These are phyloP conservation scores for Ophioderma brevispina DNA, from an alignment of 35 echinoderm and acorn worm genomes.

Conservation along the genomic window DNA sequence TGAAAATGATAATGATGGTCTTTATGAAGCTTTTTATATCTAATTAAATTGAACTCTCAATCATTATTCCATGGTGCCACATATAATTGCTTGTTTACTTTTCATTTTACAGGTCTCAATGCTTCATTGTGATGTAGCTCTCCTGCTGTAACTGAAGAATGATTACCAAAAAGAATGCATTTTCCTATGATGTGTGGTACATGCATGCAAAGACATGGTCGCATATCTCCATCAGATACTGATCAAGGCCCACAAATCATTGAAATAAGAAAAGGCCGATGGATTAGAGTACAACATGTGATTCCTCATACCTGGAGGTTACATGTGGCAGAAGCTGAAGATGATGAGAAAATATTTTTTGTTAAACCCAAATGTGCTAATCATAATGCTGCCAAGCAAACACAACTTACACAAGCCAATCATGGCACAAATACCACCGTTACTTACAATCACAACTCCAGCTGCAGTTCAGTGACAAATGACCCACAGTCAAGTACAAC, in stretches of 20 bases:
- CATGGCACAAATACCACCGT: neutral
- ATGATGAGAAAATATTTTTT: neutral
- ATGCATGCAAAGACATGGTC: neutral
- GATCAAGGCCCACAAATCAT: slow-evolving; percentile 15
- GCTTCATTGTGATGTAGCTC: too few relatives aligned
- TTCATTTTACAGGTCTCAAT: too few relatives aligned
- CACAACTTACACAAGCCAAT: neutral
- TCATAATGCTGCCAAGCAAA: neutral
- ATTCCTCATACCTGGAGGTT: neutral
- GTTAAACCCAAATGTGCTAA: too few relatives aligned
- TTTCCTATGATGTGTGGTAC: neutral
- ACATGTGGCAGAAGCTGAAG: neutral
- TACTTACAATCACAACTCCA: slow-evolving; percentile 19
- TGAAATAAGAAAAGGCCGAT: slow-evolving; percentile 71
- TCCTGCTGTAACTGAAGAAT: too few relatives aligned
- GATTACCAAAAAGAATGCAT: too few relatives aligned
- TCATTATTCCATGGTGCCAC: too few relatives aligned
- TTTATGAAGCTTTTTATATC: too few relatives aligned
- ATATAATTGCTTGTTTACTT: too few relatives aligned
- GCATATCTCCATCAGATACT: neutral
- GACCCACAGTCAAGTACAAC: neutral
- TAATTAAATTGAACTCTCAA: too few relatives aligned
- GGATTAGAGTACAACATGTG: slow-evolving; percentile 69
- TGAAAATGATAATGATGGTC: too few relatives aligned
- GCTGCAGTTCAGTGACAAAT: neutral